Conservation (phyloP, 2,888 invertebrate species). For the Vesta saturnalis region DNA sequence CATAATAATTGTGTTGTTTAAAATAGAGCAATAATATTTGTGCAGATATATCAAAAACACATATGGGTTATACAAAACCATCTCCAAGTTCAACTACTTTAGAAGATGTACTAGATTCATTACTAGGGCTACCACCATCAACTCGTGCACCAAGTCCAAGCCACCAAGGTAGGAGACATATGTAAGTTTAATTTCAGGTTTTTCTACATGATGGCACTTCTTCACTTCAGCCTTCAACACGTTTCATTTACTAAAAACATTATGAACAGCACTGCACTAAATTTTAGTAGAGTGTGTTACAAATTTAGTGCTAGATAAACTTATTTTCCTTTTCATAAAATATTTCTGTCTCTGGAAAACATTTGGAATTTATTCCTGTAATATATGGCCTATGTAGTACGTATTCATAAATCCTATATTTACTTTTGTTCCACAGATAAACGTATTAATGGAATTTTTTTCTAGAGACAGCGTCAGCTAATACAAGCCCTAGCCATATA, state of each 20-base stretch:
- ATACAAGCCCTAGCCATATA: slow-evolving; percentile 59
- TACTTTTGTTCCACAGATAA: background rate
- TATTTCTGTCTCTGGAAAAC: background rate
- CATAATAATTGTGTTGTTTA: background rate
- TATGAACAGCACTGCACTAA: slow-evolving; percentile 19
- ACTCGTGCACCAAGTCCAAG: slow-evolving; percentile 80
- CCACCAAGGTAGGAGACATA: slow-evolving; percentile 77
- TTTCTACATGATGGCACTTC: slow-evolving; percentile 37
- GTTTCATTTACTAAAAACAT: slow-evolving; percentile 19
- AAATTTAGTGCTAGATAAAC: slow-evolving; percentile 39
- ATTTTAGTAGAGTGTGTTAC: background rate
- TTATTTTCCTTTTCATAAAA: slow-evolving; percentile 45
- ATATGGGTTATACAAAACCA: slow-evolving; percentile 69
- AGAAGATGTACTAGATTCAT: slow-evolving; percentile 93
- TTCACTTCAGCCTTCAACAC: slow-evolving; percentile 32
- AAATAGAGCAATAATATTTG: slow-evolving; percentile 14
- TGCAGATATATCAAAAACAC: slow-evolving; percentile 58
- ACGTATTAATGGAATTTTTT: slow-evolving; percentile 42
- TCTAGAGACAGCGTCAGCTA: slow-evolving; percentile 64
- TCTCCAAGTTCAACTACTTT: slow-evolving; percentile 87
- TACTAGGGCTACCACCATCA: slow-evolving; percentile 85
- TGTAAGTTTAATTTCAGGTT: slow-evolving; percentile 77
- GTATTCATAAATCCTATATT: background rate
- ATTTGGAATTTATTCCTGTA: background rate
- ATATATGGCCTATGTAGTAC: background rate